Percentiles rank a stretch among this genome's conserved stretches.
These are phyloP conservation scores for Indicator indicator DNA, from an alignment of 2,113 vertebrate species.

Conservation along the genomic window DNA sequence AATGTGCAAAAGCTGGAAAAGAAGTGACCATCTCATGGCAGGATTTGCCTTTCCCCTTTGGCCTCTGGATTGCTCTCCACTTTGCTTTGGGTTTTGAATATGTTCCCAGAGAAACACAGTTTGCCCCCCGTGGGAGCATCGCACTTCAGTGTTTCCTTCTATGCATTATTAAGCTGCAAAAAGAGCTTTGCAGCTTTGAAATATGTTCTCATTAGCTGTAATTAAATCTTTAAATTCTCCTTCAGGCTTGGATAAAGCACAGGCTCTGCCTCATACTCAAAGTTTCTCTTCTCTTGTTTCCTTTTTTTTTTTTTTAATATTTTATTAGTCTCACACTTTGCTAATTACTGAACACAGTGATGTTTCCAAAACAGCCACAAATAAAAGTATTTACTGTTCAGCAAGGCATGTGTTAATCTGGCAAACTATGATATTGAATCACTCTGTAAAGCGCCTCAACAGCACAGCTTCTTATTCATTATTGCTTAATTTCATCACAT, in stretches of 20 bases:
- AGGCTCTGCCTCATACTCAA: neutral
- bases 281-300: neutral
- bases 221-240: conserved; percentile 70
- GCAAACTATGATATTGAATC: conserved; percentile 61
- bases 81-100: conserved; percentile 30
- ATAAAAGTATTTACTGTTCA: conserved; percentile 57
- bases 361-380: conserved; percentile 45
- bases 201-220: conserved; percentile 59
- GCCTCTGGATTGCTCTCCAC: neutral
- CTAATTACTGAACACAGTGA: conserved; percentile 32
- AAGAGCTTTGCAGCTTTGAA: conserved; percentile 55
- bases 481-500: conserved; percentile 59
- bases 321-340: conserved; percentile 19
- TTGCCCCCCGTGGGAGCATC: neutral
- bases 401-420: conserved; percentile 53
- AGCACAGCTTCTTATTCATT: conserved; percentile 67
- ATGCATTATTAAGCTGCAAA: conserved; percentile 38
- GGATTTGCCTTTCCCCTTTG: neutral
- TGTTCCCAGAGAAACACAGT: neutral
- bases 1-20: neutral
- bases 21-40: neutral
- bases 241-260: conserved; percentile 51
- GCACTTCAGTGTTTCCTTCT: conserved; percentile 1
- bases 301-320: neutral
- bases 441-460: conserved; percentile 26